A percentile compares a stretch with the other conserved stretches of the same genome.
phyloP scores from a whole-genome alignment of 2,797 vertebrate genomes.

The Microchirus variegatus region DNA sequence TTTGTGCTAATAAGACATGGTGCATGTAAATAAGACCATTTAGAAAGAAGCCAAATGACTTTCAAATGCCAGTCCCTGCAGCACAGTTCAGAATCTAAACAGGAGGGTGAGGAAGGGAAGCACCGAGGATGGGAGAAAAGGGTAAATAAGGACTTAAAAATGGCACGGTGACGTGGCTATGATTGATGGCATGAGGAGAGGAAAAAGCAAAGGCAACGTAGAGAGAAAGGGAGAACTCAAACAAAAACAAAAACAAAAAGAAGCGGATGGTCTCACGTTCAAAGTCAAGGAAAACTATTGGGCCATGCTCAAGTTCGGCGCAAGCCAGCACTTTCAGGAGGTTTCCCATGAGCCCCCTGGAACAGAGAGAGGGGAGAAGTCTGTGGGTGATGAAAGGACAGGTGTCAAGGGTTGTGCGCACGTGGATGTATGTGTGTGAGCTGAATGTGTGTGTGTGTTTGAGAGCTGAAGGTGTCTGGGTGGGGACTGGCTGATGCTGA shows the following conservation, averaged over 20 bases:
- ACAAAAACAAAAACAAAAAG: constrained; percentile 75
- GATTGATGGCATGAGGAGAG: constrained; percentile 55
- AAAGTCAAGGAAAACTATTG: constrained; percentile 99
- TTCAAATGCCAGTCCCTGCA: constrained; percentile 68
- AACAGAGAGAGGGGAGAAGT: constrained; percentile 90
- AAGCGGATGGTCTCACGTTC: constrained; percentile 92
- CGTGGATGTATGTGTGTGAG: constrained; percentile 47
- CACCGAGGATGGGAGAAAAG: constrained; percentile 19
- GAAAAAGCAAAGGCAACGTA: constrained; percentile 64
- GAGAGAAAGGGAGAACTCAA: constrained; percentile 75
- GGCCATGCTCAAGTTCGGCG: constrained; percentile 96
- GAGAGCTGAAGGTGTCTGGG: constrained; percentile 47
- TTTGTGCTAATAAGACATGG: constrained; percentile 56
- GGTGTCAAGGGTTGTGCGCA: constrained; percentile 62
- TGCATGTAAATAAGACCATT: constrained; percentile 33
- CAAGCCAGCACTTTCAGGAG: constrained; percentile 97
- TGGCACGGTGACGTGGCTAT: constrained; percentile 45
- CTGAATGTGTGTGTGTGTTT: constrained; percentile 25
- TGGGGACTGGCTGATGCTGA: constrained; percentile 45
- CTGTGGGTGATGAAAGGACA: constrained; percentile 81
- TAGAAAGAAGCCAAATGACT: constrained; percentile 48
- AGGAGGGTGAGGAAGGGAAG: constrained; percentile 16
- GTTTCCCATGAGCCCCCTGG: constrained; percentile 96
- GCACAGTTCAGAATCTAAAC: constrained; percentile 53
- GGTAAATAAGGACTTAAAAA: constrained; percentile 30